phyloP scores from a whole-genome alignment of 2,888 invertebrate species.

The Lithosia quadra region DNA sequence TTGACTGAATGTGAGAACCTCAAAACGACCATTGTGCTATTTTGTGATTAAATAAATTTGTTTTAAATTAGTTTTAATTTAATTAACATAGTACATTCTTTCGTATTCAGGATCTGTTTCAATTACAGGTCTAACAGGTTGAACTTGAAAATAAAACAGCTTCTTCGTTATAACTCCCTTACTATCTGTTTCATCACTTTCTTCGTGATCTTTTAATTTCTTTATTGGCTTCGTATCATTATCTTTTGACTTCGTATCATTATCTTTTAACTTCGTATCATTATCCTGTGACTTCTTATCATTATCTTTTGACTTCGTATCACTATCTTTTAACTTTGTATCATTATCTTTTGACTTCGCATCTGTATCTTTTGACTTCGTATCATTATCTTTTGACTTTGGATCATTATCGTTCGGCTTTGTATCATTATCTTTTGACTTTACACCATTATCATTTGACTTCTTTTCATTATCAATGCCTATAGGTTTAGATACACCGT shows the following conservation, averaged over 20 bases:
- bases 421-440: neutral
- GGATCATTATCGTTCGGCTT: neutral
- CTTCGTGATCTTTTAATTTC: neutral
- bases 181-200: neutral
- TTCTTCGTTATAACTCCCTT: slow-evolving; percentile 33
- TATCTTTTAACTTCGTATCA: too few relatives aligned
- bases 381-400: neutral
- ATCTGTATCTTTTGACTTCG: neutral
- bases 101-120: slow-evolving; percentile 43
- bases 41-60: neutral
- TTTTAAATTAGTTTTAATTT: neutral
- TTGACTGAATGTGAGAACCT: too few relatives aligned
- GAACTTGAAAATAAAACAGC: slow-evolving; percentile 56
- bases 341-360: neutral
- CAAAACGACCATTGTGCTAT: neutral
- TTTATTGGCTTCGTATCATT: neutral
- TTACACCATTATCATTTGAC: too few relatives aligned
- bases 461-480: neutral
- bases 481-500: neutral
- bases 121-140: slow-evolving; percentile 59
- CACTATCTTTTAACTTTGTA: too few relatives aligned
- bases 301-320: too few relatives aligned
- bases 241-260: too few relatives aligned
- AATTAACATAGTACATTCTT: slow-evolving; percentile 51
- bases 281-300: too few relatives aligned